Evolutionary conservation across 1,140 invertebrate genomes (phyloP).

Genomic region (Zaprionus camerounensis): DNA sequence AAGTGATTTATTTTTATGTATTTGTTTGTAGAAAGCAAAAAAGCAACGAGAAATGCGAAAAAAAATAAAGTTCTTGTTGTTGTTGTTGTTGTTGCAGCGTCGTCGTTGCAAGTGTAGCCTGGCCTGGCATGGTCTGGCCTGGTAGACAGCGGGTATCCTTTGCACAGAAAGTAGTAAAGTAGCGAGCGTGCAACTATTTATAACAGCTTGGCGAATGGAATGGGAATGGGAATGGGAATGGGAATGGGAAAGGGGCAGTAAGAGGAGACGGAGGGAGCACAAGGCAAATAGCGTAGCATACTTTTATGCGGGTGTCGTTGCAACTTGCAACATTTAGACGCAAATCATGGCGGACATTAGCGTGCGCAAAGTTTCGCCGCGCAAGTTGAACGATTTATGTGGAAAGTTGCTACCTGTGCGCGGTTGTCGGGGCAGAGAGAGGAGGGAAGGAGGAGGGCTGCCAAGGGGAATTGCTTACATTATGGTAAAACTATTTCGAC

Average conservation of each 20-base stretch:
- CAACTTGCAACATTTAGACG: slow-evolving; percentile 79
- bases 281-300: slow-evolving; percentile 68
- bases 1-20: slow-evolving; percentile 83
- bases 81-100: slow-evolving; percentile 31
- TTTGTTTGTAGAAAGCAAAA: slow-evolving; percentile 73
- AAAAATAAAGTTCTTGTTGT: slow-evolving; percentile 72
- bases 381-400: slow-evolving; percentile 74
- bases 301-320: slow-evolving; percentile 65
- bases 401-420: slow-evolving; percentile 67
- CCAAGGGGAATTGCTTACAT: slow-evolving; percentile 16
- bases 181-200: slow-evolving; percentile 75
- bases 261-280: background rate
- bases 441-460: background rate
- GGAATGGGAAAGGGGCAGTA: no score
- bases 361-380: slow-evolving; percentile 67
- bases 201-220: slow-evolving; percentile 36
- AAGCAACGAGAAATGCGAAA: slow-evolving; percentile 68
- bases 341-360: slow-evolving; percentile 82
- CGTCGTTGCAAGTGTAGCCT: slow-evolving; percentile 37
- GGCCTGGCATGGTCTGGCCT: background rate
- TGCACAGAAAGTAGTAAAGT: slow-evolving; percentile 61
- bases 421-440: background rate
- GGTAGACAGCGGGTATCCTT: slow-evolving; percentile 17
- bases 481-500: slow-evolving; percentile 58
- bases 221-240: no score